These are phyloP conservation scores for Smittia sp. DNA, from an alignment of 2,888 invertebrate genomes.

Conservation along the genomic window DNA sequence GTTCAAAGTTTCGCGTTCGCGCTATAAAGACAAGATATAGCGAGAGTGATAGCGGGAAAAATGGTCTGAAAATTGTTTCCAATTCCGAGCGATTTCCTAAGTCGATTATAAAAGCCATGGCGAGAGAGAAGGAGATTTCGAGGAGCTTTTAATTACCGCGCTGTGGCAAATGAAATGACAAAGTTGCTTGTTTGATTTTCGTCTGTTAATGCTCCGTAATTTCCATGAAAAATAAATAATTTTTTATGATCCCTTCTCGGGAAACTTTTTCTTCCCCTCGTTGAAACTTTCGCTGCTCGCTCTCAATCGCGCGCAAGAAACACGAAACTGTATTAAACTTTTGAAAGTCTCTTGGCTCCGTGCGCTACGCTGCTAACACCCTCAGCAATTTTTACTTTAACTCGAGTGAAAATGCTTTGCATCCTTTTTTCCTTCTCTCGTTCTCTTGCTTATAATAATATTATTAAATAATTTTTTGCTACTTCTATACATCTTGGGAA, in stretches of 20 bases:
- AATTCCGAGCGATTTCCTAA: conserved; percentile 27
- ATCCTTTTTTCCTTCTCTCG: conserved; percentile 24
- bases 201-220: conserved; percentile 38
- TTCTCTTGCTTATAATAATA: conserved; percentile 34
- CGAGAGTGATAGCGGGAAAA: not conserved
- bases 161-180: conserved; percentile 36
- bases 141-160: conserved; percentile 34
- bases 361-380: conserved; percentile 19
- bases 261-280: not conserved
- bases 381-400: conserved; percentile 35
- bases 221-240: conserved; percentile 38
- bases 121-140: not conserved
- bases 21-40: not conserved
- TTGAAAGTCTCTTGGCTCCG: not conserved
- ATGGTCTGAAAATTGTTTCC: conserved; percentile 23
- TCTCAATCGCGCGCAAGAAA: not conserved
- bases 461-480: conserved; percentile 40
- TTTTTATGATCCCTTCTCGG: conserved; percentile 34
- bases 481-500: conserved; percentile 37
- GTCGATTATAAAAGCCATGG: conserved; percentile 4
- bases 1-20: too few species aligned
- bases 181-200: conserved; percentile 40
- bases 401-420: conserved; percentile 31
- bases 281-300: not conserved
- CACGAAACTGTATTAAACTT: conserved; percentile 38